phyloP scores from a whole-genome alignment of 2,113 vertebrate genomes.

The Anoura caudifer region DNA sequence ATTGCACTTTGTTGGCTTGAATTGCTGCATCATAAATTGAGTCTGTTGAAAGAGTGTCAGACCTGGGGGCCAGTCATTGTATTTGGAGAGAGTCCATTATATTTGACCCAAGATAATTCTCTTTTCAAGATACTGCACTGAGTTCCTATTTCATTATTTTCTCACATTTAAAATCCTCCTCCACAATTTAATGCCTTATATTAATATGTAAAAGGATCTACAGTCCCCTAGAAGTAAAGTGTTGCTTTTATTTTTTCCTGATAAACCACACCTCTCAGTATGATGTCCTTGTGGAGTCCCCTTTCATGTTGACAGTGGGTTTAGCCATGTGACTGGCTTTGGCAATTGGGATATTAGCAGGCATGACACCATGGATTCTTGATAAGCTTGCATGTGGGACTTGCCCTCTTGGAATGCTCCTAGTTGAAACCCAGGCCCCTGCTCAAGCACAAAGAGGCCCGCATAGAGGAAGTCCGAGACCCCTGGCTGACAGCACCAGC shows the following conservation, averaged over 20 bases:
- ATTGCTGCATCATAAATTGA: neutral
- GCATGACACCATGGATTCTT: neutral
- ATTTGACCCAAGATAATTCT: neutral
- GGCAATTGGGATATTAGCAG: neutral
- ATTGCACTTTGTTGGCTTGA: neutral
- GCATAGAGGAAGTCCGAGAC: neutral
- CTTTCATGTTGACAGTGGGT: neutral
- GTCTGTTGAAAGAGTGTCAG: neutral
- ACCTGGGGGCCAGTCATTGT: neutral
- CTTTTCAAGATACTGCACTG: neutral
- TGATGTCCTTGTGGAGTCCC: neutral
- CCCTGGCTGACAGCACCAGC: neutral
- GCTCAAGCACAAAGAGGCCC: neutral
- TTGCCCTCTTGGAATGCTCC: neutral
- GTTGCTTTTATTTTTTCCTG: neutral
- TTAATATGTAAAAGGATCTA: neutral
- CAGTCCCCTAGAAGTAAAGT: neutral
- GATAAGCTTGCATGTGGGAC: neutral
- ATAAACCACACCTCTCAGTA: neutral
- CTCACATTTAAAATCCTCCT: neutral
- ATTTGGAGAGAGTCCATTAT: neutral
- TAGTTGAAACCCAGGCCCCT: neutral
- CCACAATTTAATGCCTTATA: neutral
- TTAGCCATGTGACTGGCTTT: neutral
- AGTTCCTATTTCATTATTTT: neutral